Evolutionary conservation across 2,113 vertebrate species (phyloP), one percentile per base, ranked within the genome.

Genomic region (Cebidichthys violaceus): DNA sequence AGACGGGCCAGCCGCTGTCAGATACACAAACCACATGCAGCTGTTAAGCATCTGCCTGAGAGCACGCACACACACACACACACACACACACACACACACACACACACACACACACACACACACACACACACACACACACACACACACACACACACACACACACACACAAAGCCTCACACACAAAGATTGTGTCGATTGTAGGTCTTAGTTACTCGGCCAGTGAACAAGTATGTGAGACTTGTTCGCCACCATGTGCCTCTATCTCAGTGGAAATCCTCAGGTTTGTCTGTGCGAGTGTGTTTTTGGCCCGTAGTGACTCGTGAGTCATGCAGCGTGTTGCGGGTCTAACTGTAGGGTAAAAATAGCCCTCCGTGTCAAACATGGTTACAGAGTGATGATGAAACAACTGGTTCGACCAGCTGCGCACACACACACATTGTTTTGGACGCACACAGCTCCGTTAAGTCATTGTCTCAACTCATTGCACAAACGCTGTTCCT

Each of bases 11-110:
- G 83, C 55, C 39, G 6, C 86, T 87, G 89, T 90, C 90, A 94
- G 86, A 91, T 88, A 89, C 80, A 90, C 87, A 92, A 94, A 93
- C 86, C 91, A 92, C 89, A 93, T 91, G 90, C 92, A 93, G 92
- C 94, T 93, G 92, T 86, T 92, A 65, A 45, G 86, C 17, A 18
- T 87, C 81, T 86, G 74, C 77, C 76, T 60, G 65, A 74, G 35
- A 82, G 35, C 62, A 35, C 59, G 27, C 37, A 57, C 65, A 22
- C 7, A 61, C 39, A 88, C 62, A 37, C 59, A 27, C 37, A 57
- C 65, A 27, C 7, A 67, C 39, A 89, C 62, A 41, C 59, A 33
- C 37, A 57, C 65, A 27, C 7, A 67, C 39, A 89, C 62, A 41
- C 59, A 33, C 37, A 47, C 65, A 22, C 7, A 67, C 39, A 89